Percentiles rank a stretch among this genome's conserved stretches.
phyloP scores from a whole-genome alignment of 2,888 invertebrate species.

The Amblyjoppa proteus region DNA sequence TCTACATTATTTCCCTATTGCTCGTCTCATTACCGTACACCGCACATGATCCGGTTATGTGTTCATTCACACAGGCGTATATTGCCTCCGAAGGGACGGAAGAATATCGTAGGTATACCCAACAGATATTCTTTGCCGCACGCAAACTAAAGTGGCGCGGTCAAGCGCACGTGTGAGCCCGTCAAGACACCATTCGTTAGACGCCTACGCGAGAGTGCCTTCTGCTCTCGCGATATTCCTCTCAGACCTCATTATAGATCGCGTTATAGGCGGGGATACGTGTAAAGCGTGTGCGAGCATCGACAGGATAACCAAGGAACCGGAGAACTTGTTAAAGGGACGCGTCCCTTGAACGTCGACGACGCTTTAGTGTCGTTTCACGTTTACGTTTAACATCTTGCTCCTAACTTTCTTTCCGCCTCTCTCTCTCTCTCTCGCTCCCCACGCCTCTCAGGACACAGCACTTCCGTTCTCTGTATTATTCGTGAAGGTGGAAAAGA shows the following conservation, averaged over 20 bases:
- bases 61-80: constrained; percentile 20
- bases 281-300: background rate
- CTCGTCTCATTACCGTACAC: constrained; percentile 36
- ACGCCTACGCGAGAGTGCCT: constrained; percentile 63
- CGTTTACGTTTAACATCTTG: constrained; percentile 43
- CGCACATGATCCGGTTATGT: constrained; percentile 18
- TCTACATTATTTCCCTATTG: constrained; percentile 48
- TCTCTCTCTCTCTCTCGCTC: background rate
- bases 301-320: constrained; percentile 15
- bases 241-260: constrained; percentile 46
- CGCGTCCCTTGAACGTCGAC: constrained; percentile 27
- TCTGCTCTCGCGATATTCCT: constrained; percentile 52
- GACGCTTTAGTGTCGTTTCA: constrained; percentile 30
- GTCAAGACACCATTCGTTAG: constrained; percentile 71
- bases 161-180: constrained; percentile 31
- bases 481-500: constrained; percentile 5
- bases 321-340: constrained; percentile 37
- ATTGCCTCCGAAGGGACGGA: constrained; percentile 19
- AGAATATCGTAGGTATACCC: constrained; percentile 19
- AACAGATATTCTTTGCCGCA: background rate
- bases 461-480: constrained; percentile 31
- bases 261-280: constrained; percentile 16
- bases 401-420: background rate
- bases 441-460: background rate
- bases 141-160: constrained; percentile 5